A percentile compares a stretch with the other conserved stretches of the same genome.
Conservation (phyloP, 1,140 invertebrate genomes). For the Polypedilum pembai region DNA sequence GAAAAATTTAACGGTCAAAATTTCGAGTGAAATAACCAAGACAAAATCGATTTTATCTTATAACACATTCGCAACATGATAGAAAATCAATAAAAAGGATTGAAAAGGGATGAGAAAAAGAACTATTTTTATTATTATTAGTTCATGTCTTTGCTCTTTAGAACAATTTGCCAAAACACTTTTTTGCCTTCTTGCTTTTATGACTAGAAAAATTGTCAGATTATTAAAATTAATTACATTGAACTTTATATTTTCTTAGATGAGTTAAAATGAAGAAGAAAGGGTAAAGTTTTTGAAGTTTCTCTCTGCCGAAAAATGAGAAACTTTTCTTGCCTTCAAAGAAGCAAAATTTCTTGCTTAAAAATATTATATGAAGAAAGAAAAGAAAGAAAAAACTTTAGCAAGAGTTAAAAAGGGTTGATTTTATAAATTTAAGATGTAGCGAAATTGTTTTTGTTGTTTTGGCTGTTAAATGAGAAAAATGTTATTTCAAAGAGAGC, state of each 20-base stretch:
- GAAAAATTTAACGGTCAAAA: too few relatives aligned
- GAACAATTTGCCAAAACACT: constrained; percentile 11
- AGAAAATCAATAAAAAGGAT: constrained; percentile 9
- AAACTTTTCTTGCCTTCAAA: too few relatives aligned
- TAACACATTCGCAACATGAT: too few relatives aligned
- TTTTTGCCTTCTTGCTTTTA: constrained; percentile 9
- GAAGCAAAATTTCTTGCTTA: too few relatives aligned
- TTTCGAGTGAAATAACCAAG: too few relatives aligned
- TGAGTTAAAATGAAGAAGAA: not conserved
- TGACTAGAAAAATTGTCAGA: constrained; percentile 22
- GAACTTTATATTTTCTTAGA: not conserved
- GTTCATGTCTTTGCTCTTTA: not conserved
- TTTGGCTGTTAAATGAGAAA: not conserved
- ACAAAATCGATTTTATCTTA: not conserved
- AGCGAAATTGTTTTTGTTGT: not conserved
- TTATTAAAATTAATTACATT: constrained; percentile 27
- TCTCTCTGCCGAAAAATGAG: not conserved
- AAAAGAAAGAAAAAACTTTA: too few relatives aligned
- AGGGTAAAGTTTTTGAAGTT: not conserved
- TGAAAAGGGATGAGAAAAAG: not conserved
- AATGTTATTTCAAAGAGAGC: not conserved
- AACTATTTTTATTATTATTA: constrained; percentile 20
- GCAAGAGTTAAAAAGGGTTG: not conserved
- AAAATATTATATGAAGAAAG: too few relatives aligned
- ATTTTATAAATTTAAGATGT: not conserved